A percentile compares a stretch with the other conserved stretches of the same genome.
Evolutionary conservation across 1,140 invertebrate species (phyloP).

Genomic region (Drosophila yakuba): DNA sequence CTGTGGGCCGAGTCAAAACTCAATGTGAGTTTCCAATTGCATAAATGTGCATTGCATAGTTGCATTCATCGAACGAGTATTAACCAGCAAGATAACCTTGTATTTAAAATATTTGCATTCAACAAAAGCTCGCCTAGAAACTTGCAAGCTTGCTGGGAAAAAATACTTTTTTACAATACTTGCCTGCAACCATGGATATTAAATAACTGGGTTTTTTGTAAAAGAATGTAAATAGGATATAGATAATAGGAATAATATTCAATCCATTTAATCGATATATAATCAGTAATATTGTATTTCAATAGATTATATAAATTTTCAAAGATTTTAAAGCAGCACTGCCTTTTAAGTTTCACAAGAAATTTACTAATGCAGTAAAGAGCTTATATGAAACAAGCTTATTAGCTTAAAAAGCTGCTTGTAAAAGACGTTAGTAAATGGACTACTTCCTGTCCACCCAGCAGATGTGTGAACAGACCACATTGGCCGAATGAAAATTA

Average conservation of each 20-base stretch:
- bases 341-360: neutral
- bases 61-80: conserved; percentile 1
- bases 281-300: too few relatives aligned
- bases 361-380: neutral
- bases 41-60: conserved; percentile 21
- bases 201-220: too few relatives aligned
- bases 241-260: too few relatives aligned
- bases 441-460: neutral
- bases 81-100: conserved; percentile 16
- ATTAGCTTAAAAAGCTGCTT: neutral
- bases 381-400: neutral
- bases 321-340: too few relatives aligned
- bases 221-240: too few relatives aligned
- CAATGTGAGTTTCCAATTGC: conserved; percentile 35
- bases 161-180: conserved; percentile 5
- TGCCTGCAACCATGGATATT: too few relatives aligned
- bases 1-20: conserved; percentile 11
- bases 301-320: too few relatives aligned
- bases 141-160: neutral
- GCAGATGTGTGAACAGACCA: conserved; percentile 8
- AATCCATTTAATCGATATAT: too few relatives aligned
- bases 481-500: conserved; percentile 23
- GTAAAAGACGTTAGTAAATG: conserved; percentile 5
- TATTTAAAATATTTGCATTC: conserved; percentile 4
- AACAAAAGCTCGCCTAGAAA: conserved; percentile 3